These are phyloP conservation scores for Andrena minutula DNA, from an alignment of 2,888 invertebrate genomes.

Conservation along the genomic window DNA sequence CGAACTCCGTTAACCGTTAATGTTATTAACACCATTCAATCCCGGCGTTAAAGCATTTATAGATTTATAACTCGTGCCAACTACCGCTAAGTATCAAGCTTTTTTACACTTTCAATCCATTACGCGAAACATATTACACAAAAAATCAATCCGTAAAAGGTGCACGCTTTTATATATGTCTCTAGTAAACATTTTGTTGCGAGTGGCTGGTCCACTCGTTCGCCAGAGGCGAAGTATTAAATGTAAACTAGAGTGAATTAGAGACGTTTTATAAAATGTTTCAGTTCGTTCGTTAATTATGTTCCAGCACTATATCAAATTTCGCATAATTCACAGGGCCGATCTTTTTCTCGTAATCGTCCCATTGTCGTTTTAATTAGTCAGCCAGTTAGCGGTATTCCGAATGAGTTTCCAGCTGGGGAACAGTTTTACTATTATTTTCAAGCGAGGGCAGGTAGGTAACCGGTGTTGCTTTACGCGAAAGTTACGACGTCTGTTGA, in stretches of 20 bases:
- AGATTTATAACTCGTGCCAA: no score
- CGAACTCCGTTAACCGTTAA: not conserved
- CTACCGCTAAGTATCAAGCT: no score
- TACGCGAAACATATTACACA: no score
- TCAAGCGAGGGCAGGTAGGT: not conserved
- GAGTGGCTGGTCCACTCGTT: no score
- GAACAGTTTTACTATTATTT: constrained; percentile 16
- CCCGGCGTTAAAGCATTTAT: not conserved
- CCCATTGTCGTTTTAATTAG: constrained; percentile 18
- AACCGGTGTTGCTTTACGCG: not conserved
- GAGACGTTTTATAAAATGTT: not conserved
- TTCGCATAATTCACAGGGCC: constrained; percentile 20
- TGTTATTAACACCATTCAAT: not conserved
- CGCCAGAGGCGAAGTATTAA: not conserved
- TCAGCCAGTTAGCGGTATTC: constrained; percentile 5
- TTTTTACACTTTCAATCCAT: no score
- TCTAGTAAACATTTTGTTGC: no score
- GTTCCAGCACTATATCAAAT: constrained; percentile 8
- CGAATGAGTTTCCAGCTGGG: not conserved
- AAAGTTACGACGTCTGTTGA: constrained; percentile 44
- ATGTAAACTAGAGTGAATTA: not conserved
- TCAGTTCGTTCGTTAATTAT: constrained; percentile 16
- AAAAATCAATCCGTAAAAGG: no score
- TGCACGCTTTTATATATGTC: no score
- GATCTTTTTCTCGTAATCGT: constrained; percentile 2